Conservation (phyloP, 2,797 vertebrate genomes). For the Betta splendens region DNA sequence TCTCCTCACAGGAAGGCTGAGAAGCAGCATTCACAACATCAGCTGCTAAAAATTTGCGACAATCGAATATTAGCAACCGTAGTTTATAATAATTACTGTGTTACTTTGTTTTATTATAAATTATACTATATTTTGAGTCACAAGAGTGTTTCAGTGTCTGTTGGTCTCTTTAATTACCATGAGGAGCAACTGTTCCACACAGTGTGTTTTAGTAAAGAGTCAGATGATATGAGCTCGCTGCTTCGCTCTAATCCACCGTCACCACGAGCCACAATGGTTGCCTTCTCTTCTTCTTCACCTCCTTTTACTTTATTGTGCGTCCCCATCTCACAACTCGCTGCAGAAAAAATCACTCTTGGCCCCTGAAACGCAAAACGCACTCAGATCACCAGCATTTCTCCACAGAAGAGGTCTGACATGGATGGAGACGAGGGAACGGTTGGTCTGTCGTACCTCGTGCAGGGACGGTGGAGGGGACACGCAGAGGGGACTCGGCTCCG, state of each 20-base stretch:
- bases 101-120: no score
- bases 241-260: conserved; percentile 19
- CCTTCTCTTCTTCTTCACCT: conserved; percentile 15
- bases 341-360: conserved; percentile 41
- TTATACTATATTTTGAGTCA: no score
- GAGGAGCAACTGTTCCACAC: conserved; percentile 22
- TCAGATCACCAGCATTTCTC: conserved; percentile 22
- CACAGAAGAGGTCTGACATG: not conserved
- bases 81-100: not conserved
- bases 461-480: conserved; percentile 55
- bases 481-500: conserved; percentile 25
- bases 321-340: conserved; percentile 26
- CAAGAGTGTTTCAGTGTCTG: no score
- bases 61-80: not conserved
- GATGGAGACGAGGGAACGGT: conserved; percentile 2
- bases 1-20: conserved; percentile 47
- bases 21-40: conserved; percentile 42
- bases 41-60: conserved; percentile 17
- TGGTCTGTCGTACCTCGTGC: conserved; percentile 75
- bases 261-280: conserved; percentile 3
- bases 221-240: conserved; percentile 19
- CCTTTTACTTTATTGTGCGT: conserved; percentile 10
- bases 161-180: conserved; percentile 36
- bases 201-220: conserved; percentile 6
- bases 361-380: conserved; percentile 71